Conservation (phyloP, 2,888 invertebrate genomes). For the Philaethria dido region DNA sequence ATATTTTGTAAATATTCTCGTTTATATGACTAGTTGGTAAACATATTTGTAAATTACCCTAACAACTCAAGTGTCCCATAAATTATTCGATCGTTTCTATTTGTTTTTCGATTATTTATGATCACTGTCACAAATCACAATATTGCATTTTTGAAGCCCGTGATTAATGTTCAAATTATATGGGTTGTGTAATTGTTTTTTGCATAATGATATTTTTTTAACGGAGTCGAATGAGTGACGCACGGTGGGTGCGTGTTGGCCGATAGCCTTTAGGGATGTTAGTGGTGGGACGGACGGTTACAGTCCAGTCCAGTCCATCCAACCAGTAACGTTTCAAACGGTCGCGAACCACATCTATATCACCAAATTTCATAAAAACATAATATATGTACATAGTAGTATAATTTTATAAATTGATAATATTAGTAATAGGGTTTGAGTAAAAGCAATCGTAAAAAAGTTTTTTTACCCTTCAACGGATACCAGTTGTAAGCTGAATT, state of each 20-base stretch:
- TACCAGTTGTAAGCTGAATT: slow-evolving; percentile 44
- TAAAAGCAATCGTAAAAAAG: slow-evolving; percentile 39
- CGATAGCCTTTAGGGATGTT: slow-evolving; percentile 46
- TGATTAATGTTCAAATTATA: slow-evolving; percentile 68
- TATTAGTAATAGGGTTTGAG: slow-evolving; percentile 46
- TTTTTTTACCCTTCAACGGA: slow-evolving; percentile 39
- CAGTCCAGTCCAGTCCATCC: slow-evolving; percentile 33
- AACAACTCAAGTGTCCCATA: slow-evolving; percentile 77
- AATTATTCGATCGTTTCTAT: slow-evolving; percentile 64
- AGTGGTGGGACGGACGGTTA: too few relatives aligned
- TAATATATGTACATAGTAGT: slow-evolving; percentile 47
- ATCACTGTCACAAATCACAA: slow-evolving; percentile 81
- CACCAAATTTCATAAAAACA: slow-evolving; percentile 37
- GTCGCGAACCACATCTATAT: slow-evolving; percentile 25
- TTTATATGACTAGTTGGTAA: slow-evolving; percentile 73
- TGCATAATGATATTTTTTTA: slow-evolving; percentile 70
- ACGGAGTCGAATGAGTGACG: slow-evolving; percentile 64
- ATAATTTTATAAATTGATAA: slow-evolving; percentile 49
- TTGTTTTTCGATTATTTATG: slow-evolving; percentile 55
- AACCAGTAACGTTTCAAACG: slow-evolving; percentile 24
- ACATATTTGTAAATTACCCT: slow-evolving; percentile 80
- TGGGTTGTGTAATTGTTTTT: slow-evolving; percentile 69
- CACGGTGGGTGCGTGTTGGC: slow-evolving; percentile 67
- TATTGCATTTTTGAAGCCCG: slow-evolving; percentile 68
- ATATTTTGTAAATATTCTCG: slow-evolving; percentile 80